Percentiles rank a stretch among this genome's conserved stretches.
Evolutionary conservation across 2,113 vertebrate genomes (phyloP).

Genomic region (Aythya baeri): DNA sequence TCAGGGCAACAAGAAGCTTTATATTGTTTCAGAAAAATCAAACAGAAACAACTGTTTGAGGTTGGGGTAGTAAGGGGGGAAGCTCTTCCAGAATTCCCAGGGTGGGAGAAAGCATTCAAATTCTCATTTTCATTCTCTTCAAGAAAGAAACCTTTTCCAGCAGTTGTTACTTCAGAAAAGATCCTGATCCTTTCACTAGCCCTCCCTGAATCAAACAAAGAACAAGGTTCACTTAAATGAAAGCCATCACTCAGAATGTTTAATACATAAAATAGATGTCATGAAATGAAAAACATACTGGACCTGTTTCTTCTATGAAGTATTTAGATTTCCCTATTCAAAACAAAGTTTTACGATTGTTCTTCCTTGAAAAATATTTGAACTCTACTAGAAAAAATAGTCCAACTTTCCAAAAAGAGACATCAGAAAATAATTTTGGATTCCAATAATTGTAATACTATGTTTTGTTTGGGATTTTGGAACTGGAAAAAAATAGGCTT

Average conservation of each 20-base stretch:
- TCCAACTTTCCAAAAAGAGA: background rate
- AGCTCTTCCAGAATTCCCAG: background rate
- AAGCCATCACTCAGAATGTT: background rate
- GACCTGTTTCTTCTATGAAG: background rate
- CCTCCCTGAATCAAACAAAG: background rate
- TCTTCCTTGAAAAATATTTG: background rate
- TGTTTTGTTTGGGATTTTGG: background rate
- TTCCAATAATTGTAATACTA: background rate
- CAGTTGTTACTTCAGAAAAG: background rate
- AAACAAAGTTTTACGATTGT: background rate
- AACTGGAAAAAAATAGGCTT: background rate
- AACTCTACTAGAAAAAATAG: background rate
- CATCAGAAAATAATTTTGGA: background rate
- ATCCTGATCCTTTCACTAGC: background rate
- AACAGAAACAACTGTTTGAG: too few relatives aligned
- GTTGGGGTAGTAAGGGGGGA: too few relatives aligned
- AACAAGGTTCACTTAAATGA: conserved; percentile 1
- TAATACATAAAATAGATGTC: conserved; percentile 1
- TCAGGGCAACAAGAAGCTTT: background rate
- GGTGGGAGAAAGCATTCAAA: background rate
- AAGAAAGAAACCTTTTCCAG: background rate
- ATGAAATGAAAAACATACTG: background rate
- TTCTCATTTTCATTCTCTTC: conserved; percentile 4
- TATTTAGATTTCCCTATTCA: background rate
- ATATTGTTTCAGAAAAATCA: background rate